phyloP scores from a whole-genome alignment of 2,113 vertebrate genomes.

The Sciurus niger region DNA sequence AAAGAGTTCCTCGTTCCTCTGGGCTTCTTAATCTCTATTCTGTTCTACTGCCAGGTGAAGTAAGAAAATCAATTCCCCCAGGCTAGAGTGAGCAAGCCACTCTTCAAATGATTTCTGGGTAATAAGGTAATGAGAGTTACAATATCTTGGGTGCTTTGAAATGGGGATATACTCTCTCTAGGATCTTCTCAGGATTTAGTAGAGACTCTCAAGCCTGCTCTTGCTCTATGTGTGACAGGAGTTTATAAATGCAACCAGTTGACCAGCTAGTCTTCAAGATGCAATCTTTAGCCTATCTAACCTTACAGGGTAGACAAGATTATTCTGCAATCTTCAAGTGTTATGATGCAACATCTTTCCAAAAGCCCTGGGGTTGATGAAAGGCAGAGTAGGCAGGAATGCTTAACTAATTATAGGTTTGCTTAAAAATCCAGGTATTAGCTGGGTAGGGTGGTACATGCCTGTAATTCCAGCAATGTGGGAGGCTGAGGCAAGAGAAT shows the following conservation, averaged over 20 bases:
- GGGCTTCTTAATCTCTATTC: slow-evolving; percentile 35
- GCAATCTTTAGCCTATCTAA: neutral
- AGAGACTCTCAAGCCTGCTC: neutral
- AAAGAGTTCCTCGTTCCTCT: neutral
- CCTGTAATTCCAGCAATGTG: neutral
- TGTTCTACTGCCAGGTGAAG: slow-evolving; percentile 47
- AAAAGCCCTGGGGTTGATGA: neutral
- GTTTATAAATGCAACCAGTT: neutral
- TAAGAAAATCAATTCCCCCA: slow-evolving; percentile 48
- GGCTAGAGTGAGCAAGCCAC: neutral
- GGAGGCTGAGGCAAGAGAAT: neutral
- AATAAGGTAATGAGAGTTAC: slow-evolving; percentile 35
- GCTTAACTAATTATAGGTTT: neutral
- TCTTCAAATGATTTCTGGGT: slow-evolving; percentile 25
- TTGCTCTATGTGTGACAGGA: neutral
- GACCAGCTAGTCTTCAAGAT: slow-evolving; percentile 12
- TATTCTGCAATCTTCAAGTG: neutral
- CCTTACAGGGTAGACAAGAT: neutral
- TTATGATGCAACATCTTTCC: slow-evolving; percentile 23
- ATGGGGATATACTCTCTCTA: neutral
- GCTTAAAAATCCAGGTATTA: slow-evolving; percentile 50
- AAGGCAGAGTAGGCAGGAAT: slow-evolving; percentile 22
- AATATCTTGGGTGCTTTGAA: slow-evolving; percentile 31
- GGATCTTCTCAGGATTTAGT: neutral
- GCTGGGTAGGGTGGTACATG: neutral